Base-by-base conservation (phyloP, 2,797 vertebrate genomes). In the Lutjanus argentimaculatus region DNA sequence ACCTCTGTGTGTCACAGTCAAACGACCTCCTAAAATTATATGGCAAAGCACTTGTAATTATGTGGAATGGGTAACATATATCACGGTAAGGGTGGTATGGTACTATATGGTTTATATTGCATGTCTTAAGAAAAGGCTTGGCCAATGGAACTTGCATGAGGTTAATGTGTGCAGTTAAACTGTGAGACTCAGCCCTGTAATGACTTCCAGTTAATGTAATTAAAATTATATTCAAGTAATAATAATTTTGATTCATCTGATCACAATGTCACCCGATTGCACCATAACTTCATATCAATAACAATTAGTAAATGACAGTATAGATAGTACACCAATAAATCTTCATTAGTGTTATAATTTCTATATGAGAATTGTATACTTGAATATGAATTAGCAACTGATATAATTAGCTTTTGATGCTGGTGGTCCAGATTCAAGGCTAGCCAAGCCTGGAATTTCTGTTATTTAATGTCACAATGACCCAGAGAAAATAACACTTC, bases 161-260 rank as follows among this genome's bases (percentile, higher is more conserved):
- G 59, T 56, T 80, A 86, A 85, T 71, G 68, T 78, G 48, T 52
- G 51, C 65, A 30, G 52, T 85, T 72, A 72, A 85, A 75, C 51
- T 55, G 40, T 46, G 43, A 76, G 72, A 51, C 22, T 61, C 21
- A 8, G 52, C 22, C 19, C 56, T n/a, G 21, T 56, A 40, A 78
- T 75, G 22, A 65, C 36, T 49, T 61, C 42, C 65, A 71, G 25
- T 63, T 63, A 61, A 69, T 67, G 58, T 52, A 49, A 72, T 74
- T 68, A 58, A 77, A 72, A 7, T 56, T 67, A 57, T 25, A 75
- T 51, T 74, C 63, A 59, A 11, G 57, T 56, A n/a, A 66, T 57
- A 56, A 77, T 55, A 4, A 71, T 51, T 58, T 55, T 73, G 55
- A 84, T 70, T 79, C 9, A 70, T 72, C 48, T 63, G 52, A 81